Conservation (phyloP, 1,140 invertebrate genomes). For the Drosophila paulistorum region DNA sequence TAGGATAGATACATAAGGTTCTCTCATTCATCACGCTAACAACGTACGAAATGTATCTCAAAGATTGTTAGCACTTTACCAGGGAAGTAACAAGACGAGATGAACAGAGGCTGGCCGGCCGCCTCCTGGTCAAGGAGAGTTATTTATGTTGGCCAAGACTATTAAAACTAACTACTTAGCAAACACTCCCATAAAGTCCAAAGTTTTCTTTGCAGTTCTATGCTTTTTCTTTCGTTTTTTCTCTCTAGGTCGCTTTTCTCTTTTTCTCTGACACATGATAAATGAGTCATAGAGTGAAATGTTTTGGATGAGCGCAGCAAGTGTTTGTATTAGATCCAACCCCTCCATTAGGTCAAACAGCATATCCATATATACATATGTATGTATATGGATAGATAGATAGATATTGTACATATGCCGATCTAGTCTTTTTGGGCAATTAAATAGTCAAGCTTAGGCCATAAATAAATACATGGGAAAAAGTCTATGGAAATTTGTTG, state of each 20-base stretch:
- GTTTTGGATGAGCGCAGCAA: constrained; percentile 10
- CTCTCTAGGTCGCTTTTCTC: constrained; percentile 65
- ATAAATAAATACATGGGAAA: constrained; percentile 63
- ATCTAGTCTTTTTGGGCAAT: constrained; percentile 51
- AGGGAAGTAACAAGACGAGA: constrained; percentile 15
- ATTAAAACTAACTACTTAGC: constrained; percentile 81
- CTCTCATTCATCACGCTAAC: constrained; percentile 59
- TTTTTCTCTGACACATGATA: constrained; percentile 80
- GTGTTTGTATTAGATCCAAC: constrained; percentile 34
- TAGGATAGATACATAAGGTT: constrained; percentile 22
- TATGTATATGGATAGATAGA: too few relatives aligned
- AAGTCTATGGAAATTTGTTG: constrained; percentile 6
- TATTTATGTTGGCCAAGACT: constrained; percentile 73
- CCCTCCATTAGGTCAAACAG: constrained; percentile 55
- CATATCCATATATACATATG: constrained; percentile 34
- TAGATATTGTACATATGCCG: constrained; percentile 26
- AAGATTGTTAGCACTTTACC: constrained; percentile 74
- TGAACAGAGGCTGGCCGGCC: background rate
- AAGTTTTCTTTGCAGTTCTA: background rate
- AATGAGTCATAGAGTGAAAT: constrained; percentile 62
- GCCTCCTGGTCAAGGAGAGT: constrained; percentile 53
- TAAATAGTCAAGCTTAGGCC: constrained; percentile 59
- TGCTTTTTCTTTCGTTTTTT: constrained; percentile 41
- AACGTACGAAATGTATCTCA: constrained; percentile 68
- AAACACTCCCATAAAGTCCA: constrained; percentile 49